phyloP scores from a whole-genome alignment of 2,888 invertebrate species.

The Drosophila setosimentum region DNA sequence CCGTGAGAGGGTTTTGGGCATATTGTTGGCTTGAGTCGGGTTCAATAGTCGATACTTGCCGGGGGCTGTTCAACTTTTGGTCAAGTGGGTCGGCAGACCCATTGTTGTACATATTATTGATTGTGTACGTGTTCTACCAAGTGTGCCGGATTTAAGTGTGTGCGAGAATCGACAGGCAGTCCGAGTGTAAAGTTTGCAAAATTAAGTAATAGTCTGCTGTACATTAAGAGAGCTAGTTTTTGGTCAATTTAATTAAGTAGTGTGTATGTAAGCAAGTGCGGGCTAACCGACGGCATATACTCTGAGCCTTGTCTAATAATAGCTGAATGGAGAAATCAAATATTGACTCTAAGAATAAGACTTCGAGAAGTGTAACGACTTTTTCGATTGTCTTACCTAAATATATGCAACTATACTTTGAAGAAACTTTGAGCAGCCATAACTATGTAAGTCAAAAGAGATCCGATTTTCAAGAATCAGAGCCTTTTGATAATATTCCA shows the following conservation, averaged over 20 bases:
- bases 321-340: neutral
- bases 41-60: conserved; percentile 53
- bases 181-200: conserved; percentile 9
- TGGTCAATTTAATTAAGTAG: conserved; percentile 1
- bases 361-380: neutral
- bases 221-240: neutral
- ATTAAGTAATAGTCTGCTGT: conserved; percentile 1
- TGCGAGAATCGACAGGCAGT: conserved; percentile 13
- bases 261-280: neutral
- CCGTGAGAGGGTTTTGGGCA: conserved; percentile 8
- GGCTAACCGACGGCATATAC: neutral
- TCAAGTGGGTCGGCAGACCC: conserved; percentile 31
- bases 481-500: no score
- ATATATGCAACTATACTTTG: no score
- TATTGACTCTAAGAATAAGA: neutral
- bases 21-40: conserved; percentile 46
- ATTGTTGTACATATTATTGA: conserved; percentile 44
- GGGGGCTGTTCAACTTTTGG: conserved; percentile 50
- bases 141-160: conserved; percentile 5
- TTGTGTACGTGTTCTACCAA: conserved; percentile 21
- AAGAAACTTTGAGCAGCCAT: neutral
- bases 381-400: neutral
- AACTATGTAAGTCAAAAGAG: no score
- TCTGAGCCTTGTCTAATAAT: neutral
- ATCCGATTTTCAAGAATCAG: no score